Base-by-base conservation (phyloP, 2,888 invertebrate genomes). In the Blastobasis adustella region DNA sequence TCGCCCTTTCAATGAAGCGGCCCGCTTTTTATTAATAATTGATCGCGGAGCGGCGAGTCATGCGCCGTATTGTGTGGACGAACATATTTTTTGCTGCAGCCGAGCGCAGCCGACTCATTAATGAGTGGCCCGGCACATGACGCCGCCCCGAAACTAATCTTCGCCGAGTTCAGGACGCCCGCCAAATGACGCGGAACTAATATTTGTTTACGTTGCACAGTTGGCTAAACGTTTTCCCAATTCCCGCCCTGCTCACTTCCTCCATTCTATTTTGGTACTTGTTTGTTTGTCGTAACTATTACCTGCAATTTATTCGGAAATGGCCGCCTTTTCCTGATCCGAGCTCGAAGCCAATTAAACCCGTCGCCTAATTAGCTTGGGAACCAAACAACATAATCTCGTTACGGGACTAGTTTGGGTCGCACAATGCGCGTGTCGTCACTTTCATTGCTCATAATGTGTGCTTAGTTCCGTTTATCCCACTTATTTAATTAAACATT, bases 1-100 rank as follows among this genome's bases (percentile, higher is more conserved):
- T 87, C 88, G 88, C 87, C 86, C 86, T 88, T 88, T 88, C 87
- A 88, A 86, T 86, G 84, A 82, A 82, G 84, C 87, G 85, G 87
- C 82, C 82, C 81, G 85, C 83, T 88, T 87, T 88, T 87, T 88
- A 87, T 87, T 87, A 87, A 87, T 87, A 87, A 88, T 87, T 85
- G 87, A 87, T 88, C 79, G 81, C 72, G 65, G 81, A 84, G 76
- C 77, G 74, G 76, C 87, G 80, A 87, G 87, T 87, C 87, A 87
- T 87, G 87, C 83, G 82, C 79, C 76, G 79, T 82, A 85, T 86
- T 86, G 85, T 86, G 69, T 76, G 64, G 77, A 70, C 58, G 77
- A 82, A 82, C 80, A 80, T 71, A 76, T 84, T 87, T 87, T 87
- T 88, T 86, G 83, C 80, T 69, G 75, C 66, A 66, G 73, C 74